Evolutionary conservation across 2,113 vertebrate genomes (phyloP), one percentile per base, ranked within the genome.

Genomic region (Syngnathus typhle): DNA sequence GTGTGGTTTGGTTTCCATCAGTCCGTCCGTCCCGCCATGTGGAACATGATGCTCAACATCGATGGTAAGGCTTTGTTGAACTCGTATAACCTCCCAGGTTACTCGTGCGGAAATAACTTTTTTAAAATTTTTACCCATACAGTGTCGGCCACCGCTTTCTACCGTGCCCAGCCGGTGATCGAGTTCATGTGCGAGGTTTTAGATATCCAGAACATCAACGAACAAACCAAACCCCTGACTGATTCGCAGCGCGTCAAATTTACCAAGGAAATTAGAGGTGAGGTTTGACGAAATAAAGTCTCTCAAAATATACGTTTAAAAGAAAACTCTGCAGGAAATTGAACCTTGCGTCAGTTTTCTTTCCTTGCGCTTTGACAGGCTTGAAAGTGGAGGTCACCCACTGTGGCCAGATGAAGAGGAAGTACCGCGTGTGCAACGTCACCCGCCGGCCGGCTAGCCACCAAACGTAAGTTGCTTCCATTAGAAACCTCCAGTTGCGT

Each of bases 11-110:
- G 97, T 21, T 99, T 99, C 84, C 97, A 99, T 83, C 97, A 99
- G 89, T 99, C 97, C 0, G 97, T 99, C 87, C 93, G 96, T 38
- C 97, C 97, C 38, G 96, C 96, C 65, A 98, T 98, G 97, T 98
- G 97, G 97, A 98, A 98, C 84, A 99, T 99, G 97, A 99, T 99
- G 97, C 95, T 99, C 70, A 99, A 99, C 81, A 99, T 99, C 0
- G 96, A 99, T 12, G 97, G 97, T 98, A 84, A 47, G 90, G 60
- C 32, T 23, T 43, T 43, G 41, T 43, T 47, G 46, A 5, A 6
- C 46, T 47, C 16, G 15, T 6, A 6, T 16, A 47, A 47, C 46
- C 46, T 47, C 16, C 46, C 1, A 16, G 6, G 46, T 47, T 18
- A 47, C 46, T 18, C 15, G 3, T 18, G 46, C 46, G 19, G 27